Evolutionary conservation across 2,797 vertebrate genomes (phyloP).

Genomic region (Sebastes variabilis): DNA sequence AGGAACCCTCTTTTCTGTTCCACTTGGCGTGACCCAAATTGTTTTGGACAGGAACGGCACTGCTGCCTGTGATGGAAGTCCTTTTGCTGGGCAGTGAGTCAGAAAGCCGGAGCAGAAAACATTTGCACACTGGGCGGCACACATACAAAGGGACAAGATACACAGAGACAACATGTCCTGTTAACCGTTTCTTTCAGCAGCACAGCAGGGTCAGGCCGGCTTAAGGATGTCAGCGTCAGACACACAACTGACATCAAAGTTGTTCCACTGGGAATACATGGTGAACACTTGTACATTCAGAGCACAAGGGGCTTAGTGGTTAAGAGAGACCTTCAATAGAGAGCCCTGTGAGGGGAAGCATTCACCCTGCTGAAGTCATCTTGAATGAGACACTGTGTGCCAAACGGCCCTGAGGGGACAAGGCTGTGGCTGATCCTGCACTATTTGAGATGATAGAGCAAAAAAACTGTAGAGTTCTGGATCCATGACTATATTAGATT

Average conservation of each 20-base stretch:
- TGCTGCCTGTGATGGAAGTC: conserved; percentile 42
- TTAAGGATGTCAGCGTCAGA: conserved; percentile 39
- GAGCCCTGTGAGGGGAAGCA: not conserved
- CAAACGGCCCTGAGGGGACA: not conserved
- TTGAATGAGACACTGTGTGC: conserved; percentile 11
- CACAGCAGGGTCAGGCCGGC: conserved; percentile 27
- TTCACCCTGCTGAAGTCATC: conserved; percentile 36
- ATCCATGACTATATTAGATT: not conserved
- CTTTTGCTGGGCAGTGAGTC: conserved; percentile 49
- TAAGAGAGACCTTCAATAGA: conserved; percentile 25
- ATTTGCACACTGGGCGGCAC: conserved; percentile 24
- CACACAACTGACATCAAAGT: conserved; percentile 47
- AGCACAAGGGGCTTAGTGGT: conserved; percentile 36
- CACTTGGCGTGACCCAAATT: conserved; percentile 50
- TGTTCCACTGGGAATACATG: conserved; percentile 29
- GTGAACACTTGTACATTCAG: conserved; percentile 46
- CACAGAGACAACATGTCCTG: conserved; percentile 48
- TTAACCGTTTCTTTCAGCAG: conserved; percentile 47
- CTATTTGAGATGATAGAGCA: conserved; percentile 11
- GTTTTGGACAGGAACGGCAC: conserved; percentile 42
- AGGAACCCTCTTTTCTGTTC: conserved; percentile 40
- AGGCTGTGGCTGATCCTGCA: conserved; percentile 8
- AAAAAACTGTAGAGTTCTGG: not conserved
- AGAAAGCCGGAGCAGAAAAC: conserved; percentile 50
- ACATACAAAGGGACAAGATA: conserved; percentile 38